Base-by-base conservation (phyloP, 2,888 invertebrate species). In the Sinohyriopsis cumingii region DNA sequence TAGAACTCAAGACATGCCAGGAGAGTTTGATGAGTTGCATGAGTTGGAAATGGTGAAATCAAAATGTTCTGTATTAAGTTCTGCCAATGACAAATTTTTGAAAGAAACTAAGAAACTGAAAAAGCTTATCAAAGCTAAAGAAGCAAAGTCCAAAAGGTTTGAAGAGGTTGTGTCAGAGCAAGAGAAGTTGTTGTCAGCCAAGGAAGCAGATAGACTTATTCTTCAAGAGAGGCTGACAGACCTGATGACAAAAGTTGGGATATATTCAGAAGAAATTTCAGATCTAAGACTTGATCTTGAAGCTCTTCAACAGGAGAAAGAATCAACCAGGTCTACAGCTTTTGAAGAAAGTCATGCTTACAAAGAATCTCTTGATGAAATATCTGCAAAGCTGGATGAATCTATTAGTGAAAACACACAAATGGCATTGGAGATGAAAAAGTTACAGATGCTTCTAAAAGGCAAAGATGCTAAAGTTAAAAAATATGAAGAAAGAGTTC, bases 381-480 rank as follows among this genome's bases (percentile, higher is more conserved):
- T 45, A 45, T 45, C 45, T 12, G 45, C 45, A 45, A 45, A 45
- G 12, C 45, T 45, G 12, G 45, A 45, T 45, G 45, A 45, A 12
- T 45, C 45, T 45, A 3, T 45, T 3, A 45, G 45, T 45, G 45
- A 45, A 45, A 45, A 45, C 45, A 45, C 2, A 15, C 45, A 45
- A 45, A 45, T 45, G 45, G 45, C 45, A 45, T 12, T 45, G 45
- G 69, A 75, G 65, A 71, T 77, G 33, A 71, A 71, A 62, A 77
- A 79, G 59, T 61, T 73, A 65, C 73, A 79, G 62, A 75, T 73
- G 45, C 54, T 57, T 25, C 33, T 81, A 24, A 76, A 71, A 57
- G 78, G 78, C 54, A 86, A 85, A 74, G 82, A 85, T 71, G 77
- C 80, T 55, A 82, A 82, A 76, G 68, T 85, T n/a, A 63, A 66